These are phyloP conservation scores for Lycia hirtaria DNA, from an alignment of 2,888 invertebrate genomes.

Conservation along the genomic window DNA sequence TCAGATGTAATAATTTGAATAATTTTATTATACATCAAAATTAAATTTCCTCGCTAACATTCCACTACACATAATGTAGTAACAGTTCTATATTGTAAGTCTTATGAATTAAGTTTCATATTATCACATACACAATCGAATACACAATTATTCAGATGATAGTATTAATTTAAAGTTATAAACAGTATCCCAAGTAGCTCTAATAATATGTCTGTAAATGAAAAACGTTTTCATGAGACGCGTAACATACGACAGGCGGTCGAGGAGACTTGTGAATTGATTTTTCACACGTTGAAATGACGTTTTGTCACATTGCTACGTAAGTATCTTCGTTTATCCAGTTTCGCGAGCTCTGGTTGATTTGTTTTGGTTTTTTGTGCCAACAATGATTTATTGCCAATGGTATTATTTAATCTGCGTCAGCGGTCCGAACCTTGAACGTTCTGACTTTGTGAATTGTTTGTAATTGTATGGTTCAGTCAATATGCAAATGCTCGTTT, in stretches of 20 bases:
- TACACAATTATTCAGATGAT: no score
- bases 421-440: not conserved
- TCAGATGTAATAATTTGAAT: no score
- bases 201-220: not conserved
- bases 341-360: not conserved
- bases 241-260: conserved; percentile 2
- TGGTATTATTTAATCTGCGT: not conserved
- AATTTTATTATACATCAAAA: no score
- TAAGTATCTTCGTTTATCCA: no score
- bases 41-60: no score
- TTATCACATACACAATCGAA: no score
- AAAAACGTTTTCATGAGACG: not conserved
- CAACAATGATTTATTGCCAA: not conserved
- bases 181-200: no score
- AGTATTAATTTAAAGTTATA: no score
- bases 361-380: conserved; percentile 18
- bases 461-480: not conserved
- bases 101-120: no score
- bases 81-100: no score
- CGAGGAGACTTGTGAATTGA: conserved; percentile 19
- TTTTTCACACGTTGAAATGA: conserved; percentile 17
- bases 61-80: no score
- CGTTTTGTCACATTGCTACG: conserved; percentile 8
- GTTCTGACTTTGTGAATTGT: not conserved
- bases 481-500: not conserved